phyloP scores from a whole-genome alignment of 2,888 invertebrate genomes.

The Serripes groenlandicus region DNA sequence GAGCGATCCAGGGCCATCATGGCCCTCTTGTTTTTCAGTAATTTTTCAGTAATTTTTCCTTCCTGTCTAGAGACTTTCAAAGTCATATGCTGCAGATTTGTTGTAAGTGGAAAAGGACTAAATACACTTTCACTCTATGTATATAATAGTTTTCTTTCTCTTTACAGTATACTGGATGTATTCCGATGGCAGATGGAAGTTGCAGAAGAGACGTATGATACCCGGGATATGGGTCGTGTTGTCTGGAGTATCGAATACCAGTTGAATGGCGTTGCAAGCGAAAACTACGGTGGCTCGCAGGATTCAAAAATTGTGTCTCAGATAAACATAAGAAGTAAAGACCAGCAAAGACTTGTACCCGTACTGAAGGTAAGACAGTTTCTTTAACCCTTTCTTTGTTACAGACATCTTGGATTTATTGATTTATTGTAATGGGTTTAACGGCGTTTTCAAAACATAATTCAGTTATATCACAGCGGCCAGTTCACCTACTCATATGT shows the following conservation, averaged over 20 bases:
- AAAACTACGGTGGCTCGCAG: conserved; percentile 71
- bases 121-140: too few species aligned
- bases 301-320: conserved; percentile 76
- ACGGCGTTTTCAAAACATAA: too few species aligned
- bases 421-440: too few species aligned
- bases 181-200: conserved; percentile 97
- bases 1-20: neutral
- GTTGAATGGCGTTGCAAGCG: conserved; percentile 85
- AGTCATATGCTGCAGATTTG: too few species aligned
- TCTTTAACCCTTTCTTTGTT: too few species aligned
- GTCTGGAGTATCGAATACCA: conserved; percentile 94
- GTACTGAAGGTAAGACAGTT: conserved; percentile 78
- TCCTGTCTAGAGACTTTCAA: too few species aligned
- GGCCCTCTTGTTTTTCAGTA: neutral
- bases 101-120: too few species aligned
- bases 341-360: conserved; percentile 78
- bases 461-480: too few species aligned
- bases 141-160: neutral
- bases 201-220: conserved; percentile 90
- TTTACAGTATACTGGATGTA: conserved; percentile 91
- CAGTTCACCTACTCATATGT: too few species aligned
- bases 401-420: too few species aligned
- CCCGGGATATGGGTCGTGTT: conserved; percentile 92
- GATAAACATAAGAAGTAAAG: conserved; percentile 74
- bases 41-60: too few species aligned